A percentile compares a stretch with the other conserved stretches of the same genome.
Conservation (phyloP, 2,113 vertebrate species). For the Eulacestoma nigropectus region DNA sequence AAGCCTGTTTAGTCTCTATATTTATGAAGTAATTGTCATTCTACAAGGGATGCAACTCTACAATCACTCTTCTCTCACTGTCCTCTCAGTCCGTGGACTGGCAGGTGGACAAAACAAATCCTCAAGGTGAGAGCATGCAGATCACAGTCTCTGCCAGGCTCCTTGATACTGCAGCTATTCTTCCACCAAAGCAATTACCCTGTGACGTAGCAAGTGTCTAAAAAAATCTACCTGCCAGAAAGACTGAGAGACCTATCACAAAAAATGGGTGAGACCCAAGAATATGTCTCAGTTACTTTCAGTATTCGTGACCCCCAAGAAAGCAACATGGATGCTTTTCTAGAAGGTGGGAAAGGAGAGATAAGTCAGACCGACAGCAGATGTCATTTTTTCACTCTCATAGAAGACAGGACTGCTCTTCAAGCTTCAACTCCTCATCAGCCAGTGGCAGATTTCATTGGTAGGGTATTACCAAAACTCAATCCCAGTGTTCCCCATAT, state of each 20-base stretch:
- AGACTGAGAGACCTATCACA: background rate
- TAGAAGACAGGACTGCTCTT: background rate
- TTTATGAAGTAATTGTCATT: background rate
- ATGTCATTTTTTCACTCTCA: background rate
- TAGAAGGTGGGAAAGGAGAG: background rate
- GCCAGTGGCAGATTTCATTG: background rate
- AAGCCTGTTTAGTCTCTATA: background rate
- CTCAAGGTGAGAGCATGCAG: background rate
- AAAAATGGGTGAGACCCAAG: background rate
- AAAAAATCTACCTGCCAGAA: background rate
- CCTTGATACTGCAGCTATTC: background rate
- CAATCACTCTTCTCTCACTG: background rate
- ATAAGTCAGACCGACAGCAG: background rate
- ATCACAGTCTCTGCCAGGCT: background rate
- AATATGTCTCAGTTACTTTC: background rate
- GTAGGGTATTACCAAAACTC: background rate
- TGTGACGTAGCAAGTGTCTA: accelerated
- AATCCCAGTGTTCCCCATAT: background rate
- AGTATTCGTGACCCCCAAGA: background rate
- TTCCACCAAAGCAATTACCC: background rate
- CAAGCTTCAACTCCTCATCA: background rate
- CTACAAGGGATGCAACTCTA: background rate
- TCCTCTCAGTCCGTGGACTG: background rate
- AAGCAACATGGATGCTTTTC: background rate
- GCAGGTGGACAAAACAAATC: background rate